Evolutionary conservation across 2,113 vertebrate species (phyloP).

Genomic region (Marmota monax): DNA sequence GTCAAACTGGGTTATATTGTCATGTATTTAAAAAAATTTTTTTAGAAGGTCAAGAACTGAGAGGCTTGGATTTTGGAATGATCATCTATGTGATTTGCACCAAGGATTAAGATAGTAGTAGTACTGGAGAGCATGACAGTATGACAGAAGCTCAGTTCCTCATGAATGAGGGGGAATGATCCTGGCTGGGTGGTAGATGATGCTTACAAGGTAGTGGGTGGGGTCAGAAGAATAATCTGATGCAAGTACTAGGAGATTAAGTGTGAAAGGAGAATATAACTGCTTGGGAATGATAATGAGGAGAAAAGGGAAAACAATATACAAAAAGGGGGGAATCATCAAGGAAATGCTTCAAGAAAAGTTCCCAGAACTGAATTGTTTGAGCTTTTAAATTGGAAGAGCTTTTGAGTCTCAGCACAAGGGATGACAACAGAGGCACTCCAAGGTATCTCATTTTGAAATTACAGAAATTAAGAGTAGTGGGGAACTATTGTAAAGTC

Average conservation of each 20-base stretch:
- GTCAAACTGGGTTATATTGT: too few species aligned
- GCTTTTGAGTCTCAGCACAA: neutral
- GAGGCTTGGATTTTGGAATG: neutral
- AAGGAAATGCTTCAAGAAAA: conserved; percentile 20
- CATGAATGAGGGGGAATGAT: neutral
- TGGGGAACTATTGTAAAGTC: neutral
- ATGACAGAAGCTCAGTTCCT: neutral
- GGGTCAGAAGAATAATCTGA: neutral
- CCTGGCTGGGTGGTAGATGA: neutral
- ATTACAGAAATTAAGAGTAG: conserved; percentile 1
- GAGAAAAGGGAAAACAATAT: neutral
- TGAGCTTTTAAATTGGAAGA: neutral
- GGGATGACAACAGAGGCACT: neutral
- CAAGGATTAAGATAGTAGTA: neutral
- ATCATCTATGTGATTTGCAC: neutral
- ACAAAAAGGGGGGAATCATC: neutral
- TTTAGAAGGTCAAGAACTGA: neutral
- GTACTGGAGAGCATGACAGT: neutral
- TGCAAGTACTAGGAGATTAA: neutral
- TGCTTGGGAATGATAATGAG: neutral
- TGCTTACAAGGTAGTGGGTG: neutral
- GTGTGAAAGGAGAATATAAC: neutral
- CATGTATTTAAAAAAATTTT: too few species aligned
- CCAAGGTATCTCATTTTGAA: conserved; percentile 38
- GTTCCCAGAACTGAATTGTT: conserved; percentile 10